Conservation (phyloP, 2,888 invertebrate species). For the Blomia tropicalis region DNA sequence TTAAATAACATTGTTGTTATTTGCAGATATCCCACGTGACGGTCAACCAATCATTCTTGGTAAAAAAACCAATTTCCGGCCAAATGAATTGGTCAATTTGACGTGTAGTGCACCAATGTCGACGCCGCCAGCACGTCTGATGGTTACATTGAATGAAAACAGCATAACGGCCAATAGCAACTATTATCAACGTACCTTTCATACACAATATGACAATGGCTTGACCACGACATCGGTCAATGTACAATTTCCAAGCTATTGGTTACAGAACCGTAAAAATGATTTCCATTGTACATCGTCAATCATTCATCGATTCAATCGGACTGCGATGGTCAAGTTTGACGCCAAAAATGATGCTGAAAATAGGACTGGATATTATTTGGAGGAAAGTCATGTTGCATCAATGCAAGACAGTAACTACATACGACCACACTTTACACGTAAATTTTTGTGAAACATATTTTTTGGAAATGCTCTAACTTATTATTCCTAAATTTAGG, state of each 20-base stretch:
- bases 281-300: constrained; percentile 14
- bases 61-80: constrained; percentile 12
- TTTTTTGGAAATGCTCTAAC: not conserved
- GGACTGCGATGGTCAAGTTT: not conserved
- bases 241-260: constrained; percentile 16
- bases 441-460: not conserved
- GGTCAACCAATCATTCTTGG: constrained; percentile 21
- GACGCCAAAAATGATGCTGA: not conserved
- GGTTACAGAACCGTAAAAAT: not conserved
- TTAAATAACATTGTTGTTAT: not conserved
- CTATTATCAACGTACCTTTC: not conserved
- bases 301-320: constrained; percentile 11
- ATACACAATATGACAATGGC: constrained; percentile 12
- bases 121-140: constrained; percentile 9
- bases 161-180: not conserved
- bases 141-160: constrained; percentile 15
- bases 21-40: constrained; percentile 19
- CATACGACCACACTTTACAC: not conserved
- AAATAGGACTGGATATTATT: not conserved
- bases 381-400: not conserved
- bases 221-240: constrained; percentile 15
- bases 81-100: constrained; percentile 19
- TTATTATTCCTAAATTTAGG: not conserved
- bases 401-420: not conserved
- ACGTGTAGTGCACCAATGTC: constrained; percentile 20